Evolutionary conservation across 1,140 invertebrate species (phyloP).

Genomic region (Oscheius sp.): DNA sequence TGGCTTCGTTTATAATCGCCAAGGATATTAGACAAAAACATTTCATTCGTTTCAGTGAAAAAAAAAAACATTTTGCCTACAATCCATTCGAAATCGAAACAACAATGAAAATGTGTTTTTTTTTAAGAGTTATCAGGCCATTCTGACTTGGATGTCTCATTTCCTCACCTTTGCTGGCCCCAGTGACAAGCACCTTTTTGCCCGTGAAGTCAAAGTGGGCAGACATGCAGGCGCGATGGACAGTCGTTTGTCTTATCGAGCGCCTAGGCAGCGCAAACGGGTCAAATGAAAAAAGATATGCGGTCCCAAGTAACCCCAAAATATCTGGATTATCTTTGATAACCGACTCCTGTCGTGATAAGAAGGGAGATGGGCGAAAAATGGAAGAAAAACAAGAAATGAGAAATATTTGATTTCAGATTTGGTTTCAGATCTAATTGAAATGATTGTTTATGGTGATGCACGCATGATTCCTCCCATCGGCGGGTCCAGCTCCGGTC

Average conservation of each 20-base stretch:
- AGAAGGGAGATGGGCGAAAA: too few species aligned
- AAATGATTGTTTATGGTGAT: neutral
- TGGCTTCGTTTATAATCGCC: too few species aligned
- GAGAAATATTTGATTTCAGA: too few species aligned
- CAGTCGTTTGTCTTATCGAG: neutral
- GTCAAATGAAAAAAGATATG: neutral
- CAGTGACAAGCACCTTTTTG: slow-evolving; percentile 25
- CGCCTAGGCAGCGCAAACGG: neutral
- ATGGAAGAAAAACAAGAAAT: too few species aligned
- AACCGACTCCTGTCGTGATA: too few species aligned
- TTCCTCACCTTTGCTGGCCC: slow-evolving; percentile 26
- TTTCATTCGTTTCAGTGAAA: neutral
- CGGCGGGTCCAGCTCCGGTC: neutral
- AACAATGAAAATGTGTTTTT: too few species aligned
- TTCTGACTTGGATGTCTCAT: too few species aligned
- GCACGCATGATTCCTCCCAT: neutral
- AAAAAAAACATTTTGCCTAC: neutral
- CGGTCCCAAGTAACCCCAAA: too few species aligned
- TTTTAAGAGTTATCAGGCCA: too few species aligned
- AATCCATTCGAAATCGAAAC: too few species aligned
- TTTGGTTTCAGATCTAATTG: too few species aligned
- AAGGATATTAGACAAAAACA: neutral
- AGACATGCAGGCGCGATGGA: neutral
- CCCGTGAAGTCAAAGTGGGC: slow-evolving; percentile 22
- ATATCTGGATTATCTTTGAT: too few species aligned